A percentile compares a stretch with the other conserved stretches of the same genome.
These are phyloP conservation scores for Diarsia mendica DNA, from an alignment of 2,888 invertebrate genomes.

Conservation along the genomic window DNA sequence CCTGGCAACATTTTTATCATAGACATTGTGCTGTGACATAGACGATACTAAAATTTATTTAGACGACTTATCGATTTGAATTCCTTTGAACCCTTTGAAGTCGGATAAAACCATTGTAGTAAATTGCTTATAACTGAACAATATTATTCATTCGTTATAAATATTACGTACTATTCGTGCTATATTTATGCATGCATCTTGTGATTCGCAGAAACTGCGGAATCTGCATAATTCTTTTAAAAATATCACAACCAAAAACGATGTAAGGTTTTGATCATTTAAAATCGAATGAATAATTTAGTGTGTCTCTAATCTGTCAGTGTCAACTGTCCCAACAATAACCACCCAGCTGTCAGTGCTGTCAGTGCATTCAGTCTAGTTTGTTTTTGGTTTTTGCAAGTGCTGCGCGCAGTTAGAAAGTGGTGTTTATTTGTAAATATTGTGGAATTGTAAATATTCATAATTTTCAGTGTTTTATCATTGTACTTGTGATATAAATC, in stretches of 20 bases:
- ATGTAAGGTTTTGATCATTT: no score
- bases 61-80: slow-evolving; percentile 7
- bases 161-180: neutral
- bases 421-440: slow-evolving; percentile 87
- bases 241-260: no score
- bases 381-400: slow-evolving; percentile 78
- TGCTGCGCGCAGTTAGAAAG: slow-evolving; percentile 79
- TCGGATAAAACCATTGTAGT: no score
- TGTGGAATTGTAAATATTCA: slow-evolving; percentile 80
- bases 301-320: neutral
- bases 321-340: slow-evolving; percentile 49
- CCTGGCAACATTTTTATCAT: slow-evolving; percentile 61
- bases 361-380: slow-evolving; percentile 61
- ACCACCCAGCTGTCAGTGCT: slow-evolving; percentile 54
- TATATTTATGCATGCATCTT: neutral
- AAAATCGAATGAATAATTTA: neutral
- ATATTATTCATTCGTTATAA: neutral
- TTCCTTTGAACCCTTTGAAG: neutral
- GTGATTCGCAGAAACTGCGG: neutral
- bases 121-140: neutral
- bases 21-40: slow-evolving; percentile 61
- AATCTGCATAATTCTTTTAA: neutral
- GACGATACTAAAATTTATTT: slow-evolving; percentile 13
- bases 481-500: slow-evolving; percentile 64
- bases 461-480: slow-evolving; percentile 68